A percentile compares a stretch with the other conserved stretches of the same genome.
phyloP scores from a whole-genome alignment of 2,797 vertebrate species.

The Cyclura pinguis region DNA sequence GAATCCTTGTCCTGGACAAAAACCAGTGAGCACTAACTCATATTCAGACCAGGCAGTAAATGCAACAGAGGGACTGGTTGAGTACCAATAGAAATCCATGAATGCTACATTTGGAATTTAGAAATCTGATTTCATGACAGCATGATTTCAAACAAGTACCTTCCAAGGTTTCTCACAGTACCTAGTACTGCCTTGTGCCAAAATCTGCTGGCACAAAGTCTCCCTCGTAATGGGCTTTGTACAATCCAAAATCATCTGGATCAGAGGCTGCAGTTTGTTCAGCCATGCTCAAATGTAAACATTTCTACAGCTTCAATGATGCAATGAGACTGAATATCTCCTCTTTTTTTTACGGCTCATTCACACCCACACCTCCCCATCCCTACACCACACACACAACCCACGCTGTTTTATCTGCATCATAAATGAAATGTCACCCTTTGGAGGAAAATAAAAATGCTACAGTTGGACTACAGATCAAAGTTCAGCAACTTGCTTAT shows the following conservation, averaged over 20 bases:
- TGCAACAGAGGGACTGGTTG: slow-evolving; percentile 73
- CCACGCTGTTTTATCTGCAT: slow-evolving; percentile 68
- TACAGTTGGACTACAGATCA: slow-evolving; percentile 82
- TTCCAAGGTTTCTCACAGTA: slow-evolving; percentile 67
- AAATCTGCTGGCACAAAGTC: slow-evolving; percentile 42
- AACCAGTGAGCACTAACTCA: slow-evolving; percentile 59
- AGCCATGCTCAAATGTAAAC: slow-evolving; percentile 82
- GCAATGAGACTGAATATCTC: slow-evolving; percentile 80
- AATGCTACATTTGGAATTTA: slow-evolving; percentile 67
- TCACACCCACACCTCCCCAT: background rate
- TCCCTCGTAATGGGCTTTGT: slow-evolving; percentile 61
- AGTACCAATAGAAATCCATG: slow-evolving; percentile 57
- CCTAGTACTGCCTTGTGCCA: slow-evolving; percentile 37
- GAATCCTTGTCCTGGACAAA: slow-evolving; percentile 51
- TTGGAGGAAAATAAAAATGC: slow-evolving; percentile 75
- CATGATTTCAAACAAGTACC: slow-evolving; percentile 57
- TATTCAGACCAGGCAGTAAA: slow-evolving; percentile 63
- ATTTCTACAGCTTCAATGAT: slow-evolving; percentile 79
- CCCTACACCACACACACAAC: slow-evolving; percentile 58
- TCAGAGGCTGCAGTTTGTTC: slow-evolving; percentile 74
- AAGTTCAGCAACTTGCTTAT: slow-evolving; percentile 82
- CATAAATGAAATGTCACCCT: slow-evolving; percentile 74
- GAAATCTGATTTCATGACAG: slow-evolving; percentile 79
- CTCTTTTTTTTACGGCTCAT: slow-evolving; percentile 64
- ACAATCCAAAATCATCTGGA: slow-evolving; percentile 73